A percentile compares a stretch with the other conserved stretches of the same genome.
Conservation (phyloP, 2,113 vertebrate genomes). For the Archilochus colubris region DNA sequence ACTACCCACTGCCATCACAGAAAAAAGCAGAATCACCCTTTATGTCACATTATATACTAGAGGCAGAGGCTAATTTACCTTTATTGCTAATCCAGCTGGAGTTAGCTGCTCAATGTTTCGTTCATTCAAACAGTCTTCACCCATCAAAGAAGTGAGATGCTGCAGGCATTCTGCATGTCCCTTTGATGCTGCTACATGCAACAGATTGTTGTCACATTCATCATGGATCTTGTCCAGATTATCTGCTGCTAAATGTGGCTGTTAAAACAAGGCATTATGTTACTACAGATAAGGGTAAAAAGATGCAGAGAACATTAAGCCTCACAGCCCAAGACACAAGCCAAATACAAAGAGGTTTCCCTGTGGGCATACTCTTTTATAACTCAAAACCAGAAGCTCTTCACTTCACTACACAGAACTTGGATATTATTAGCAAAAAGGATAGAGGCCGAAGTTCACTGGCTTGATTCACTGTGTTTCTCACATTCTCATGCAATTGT, state of each 20-base stretch:
- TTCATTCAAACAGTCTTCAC: conserved; percentile 94
- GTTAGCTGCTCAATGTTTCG: conserved; percentile 90
- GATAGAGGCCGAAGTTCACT: not conserved
- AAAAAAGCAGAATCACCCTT: not conserved
- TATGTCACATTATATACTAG: not conserved
- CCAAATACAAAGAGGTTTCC: not conserved
- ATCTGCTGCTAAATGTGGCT: conserved; percentile 95
- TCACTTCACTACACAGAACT: not conserved
- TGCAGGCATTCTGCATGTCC: conserved; percentile 95
- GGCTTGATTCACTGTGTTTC: not conserved
- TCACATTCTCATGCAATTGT: not conserved
- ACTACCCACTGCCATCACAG: not conserved
- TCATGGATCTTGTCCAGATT: conserved; percentile 95
- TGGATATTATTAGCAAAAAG: not conserved
- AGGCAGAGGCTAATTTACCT: conserved; percentile 76
- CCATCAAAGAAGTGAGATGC: conserved; percentile 97
- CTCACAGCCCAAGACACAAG: not conserved
- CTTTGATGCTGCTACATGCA: conserved; percentile 90
- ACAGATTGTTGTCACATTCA: conserved; percentile 91
- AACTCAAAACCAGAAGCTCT: not conserved
- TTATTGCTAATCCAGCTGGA: conserved; percentile 93
- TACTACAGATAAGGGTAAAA: not conserved
- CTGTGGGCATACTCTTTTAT: not conserved
- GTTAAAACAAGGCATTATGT: not conserved
- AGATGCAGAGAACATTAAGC: not conserved